phyloP scores from a whole-genome alignment of 2,888 invertebrate species.

The Dendrolimus pini region DNA sequence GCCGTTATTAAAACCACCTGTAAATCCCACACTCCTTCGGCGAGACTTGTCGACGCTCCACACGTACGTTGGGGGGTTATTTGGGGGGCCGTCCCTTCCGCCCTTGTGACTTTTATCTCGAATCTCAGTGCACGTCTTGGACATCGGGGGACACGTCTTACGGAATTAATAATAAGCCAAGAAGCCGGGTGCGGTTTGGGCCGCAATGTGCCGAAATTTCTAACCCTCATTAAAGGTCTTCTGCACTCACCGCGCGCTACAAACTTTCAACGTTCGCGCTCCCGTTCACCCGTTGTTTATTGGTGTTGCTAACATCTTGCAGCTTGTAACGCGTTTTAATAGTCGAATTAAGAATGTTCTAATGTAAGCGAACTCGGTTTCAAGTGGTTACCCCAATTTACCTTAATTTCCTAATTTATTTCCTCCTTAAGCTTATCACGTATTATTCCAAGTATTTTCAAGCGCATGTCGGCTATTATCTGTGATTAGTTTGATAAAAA shows the following conservation, averaged over 20 bases:
- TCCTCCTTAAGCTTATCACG: background rate
- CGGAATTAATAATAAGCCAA: conserved; percentile 78
- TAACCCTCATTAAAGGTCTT: conserved; percentile 72
- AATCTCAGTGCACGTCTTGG: conserved; percentile 76
- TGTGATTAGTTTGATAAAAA: too few relatives aligned
- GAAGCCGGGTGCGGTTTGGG: conserved; percentile 70
- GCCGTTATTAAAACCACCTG: conserved; percentile 77
- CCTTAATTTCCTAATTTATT: conserved; percentile 28
- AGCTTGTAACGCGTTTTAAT: conserved; percentile 63
- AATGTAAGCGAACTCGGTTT: conserved; percentile 31
- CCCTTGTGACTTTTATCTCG: conserved; percentile 73
- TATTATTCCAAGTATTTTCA: conserved; percentile 2
- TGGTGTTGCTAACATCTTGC: conserved; percentile 65
- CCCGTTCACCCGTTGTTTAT: conserved; percentile 68
- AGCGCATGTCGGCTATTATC: too few relatives aligned
- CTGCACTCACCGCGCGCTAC: conserved; percentile 68
- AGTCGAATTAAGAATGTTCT: conserved; percentile 63
- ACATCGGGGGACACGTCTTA: conserved; percentile 77
- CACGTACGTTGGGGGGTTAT: conserved; percentile 44
- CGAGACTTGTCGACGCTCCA: conserved; percentile 54
- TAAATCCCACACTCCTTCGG: conserved; percentile 55
- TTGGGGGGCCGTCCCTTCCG: conserved; percentile 51
- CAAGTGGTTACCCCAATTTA: conserved; percentile 26
- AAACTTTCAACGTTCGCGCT: conserved; percentile 65
- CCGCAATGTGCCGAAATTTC: conserved; percentile 74